Evolutionary conservation across 2,888 invertebrate species (phyloP), one percentile per base, ranked within the genome.

Genomic region (Eremobia ochroleuca): DNA sequence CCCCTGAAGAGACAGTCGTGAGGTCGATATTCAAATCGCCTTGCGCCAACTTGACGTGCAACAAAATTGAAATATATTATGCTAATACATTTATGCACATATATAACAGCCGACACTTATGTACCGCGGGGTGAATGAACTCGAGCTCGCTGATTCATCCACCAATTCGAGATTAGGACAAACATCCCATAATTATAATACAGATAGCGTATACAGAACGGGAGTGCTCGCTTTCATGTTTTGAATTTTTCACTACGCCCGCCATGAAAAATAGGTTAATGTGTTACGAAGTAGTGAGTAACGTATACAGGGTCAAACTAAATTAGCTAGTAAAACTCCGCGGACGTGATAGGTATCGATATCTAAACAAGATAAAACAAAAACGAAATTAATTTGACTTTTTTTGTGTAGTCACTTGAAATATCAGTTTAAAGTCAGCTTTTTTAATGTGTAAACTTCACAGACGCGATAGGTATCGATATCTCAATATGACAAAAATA

Each of bases 61-160:
- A 90, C 90, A 92, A 94, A 95, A 96, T 95, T 94, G 92, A 94
- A 94, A 94, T 94, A 92, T 94, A 93, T 93, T 92, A 95, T 95
- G 94, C 91, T 92, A 93, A 94, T 90, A 90, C 81, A 90, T 89
- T 91, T 90, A 91, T 91, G 90, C 90, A 91, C 89, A 89, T 90
- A 91, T 85, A 90, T 90, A 89, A 89, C 84, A 87, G 73, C 87
- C 88, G 79, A 78, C 86, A 85, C 83, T 86, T 87, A 84, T 86
- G 85, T 83, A 85, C 79, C 52, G 70, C 82, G 85, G 85, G 92
- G 92, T 91, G 92, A 89, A 91, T 82, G 92, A 80, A 89, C 92
- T 82, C 85, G 73, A 62, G 75, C 37, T 37, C 77, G 69, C 80
- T 84, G 92, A 91, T 84, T 92, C 92, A 92, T 86, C 83, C 86